Percentiles rank a stretch among this genome's conserved stretches.
Evolutionary conservation across 2,113 vertebrate genomes (phyloP).

Genomic region (Sterrhoptilus dennistouni): DNA sequence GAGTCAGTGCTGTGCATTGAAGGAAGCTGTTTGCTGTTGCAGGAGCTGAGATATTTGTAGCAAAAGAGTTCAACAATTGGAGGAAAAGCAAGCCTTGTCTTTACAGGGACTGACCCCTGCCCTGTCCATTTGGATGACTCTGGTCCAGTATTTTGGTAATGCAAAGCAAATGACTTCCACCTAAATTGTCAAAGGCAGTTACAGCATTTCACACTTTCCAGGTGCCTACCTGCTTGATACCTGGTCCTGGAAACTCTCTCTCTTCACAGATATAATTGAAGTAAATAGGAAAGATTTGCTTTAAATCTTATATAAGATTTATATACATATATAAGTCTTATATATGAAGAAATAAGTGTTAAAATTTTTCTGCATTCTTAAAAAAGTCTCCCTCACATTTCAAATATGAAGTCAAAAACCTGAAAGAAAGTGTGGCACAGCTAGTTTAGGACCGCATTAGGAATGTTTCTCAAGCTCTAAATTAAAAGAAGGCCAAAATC

Average conservation of each 20-base stretch:
- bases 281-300: not conserved
- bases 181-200: not conserved
- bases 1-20: not conserved
- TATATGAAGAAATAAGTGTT: not conserved
- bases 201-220: not conserved
- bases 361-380: not conserved
- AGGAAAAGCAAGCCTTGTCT: not conserved
- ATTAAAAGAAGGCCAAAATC: not conserved
- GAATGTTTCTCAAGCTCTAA: not conserved
- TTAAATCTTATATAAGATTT: not conserved
- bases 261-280: not conserved
- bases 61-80: not conserved
- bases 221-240: not conserved
- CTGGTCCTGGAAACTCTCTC: not conserved
- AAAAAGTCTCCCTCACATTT: not conserved
- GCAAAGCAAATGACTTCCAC: not conserved
- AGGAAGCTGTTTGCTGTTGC: not conserved
- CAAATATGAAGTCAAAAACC: not conserved
- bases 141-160: not conserved
- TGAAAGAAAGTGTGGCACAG: not conserved
- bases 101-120: not conserved
- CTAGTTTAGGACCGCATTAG: not conserved
- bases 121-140: not conserved
- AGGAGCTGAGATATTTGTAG: not conserved
- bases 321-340: too few relatives aligned